Base-by-base conservation (phyloP, 1,140 invertebrate species). In the Pissodes strobi region DNA sequence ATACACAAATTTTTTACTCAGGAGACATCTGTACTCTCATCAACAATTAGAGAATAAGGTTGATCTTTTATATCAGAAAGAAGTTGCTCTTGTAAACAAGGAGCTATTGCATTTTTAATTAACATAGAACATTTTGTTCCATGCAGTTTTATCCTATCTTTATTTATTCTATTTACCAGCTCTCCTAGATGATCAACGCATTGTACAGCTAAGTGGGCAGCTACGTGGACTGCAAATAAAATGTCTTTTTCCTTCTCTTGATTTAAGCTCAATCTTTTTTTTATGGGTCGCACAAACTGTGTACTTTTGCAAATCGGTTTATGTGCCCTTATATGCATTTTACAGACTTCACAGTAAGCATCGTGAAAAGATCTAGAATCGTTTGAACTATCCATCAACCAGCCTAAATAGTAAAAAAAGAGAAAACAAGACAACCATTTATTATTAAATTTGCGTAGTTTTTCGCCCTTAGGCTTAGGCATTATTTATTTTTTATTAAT, bases 341-440 rank as follows among this genome's bases (percentile, higher is more conserved):
- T 48, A 22, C 45, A 19, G 8, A 48, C 45, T 48, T 48, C 19
- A 15, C 45, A 48, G 15, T 48, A 48, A 15, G 45, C 45, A 48
- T 48, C 45, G 2, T 48, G 45, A 48, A 19, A 48, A 22, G 15
- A 10, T 5, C 8, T 9, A 10, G 5, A 10, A 22, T 48, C 45
- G 9, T 48, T 22, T 10, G 15, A 17, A 21, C 4, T 15, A 48
- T 48, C 19, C 13, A 48, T 18, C 8, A 48, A 15, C 45, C 45
- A 48, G 15, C 45, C 45, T 48, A 15, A n/a, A n/a, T n/a, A n/a
- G n/a, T n/a, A n/a, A n/a, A n/a, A n/a, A n/a, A n/a, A n/a, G n/a
- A n/a, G n/a, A n/a, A n/a, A n/a, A n/a, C n/a, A n/a, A n/a, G n/a
- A n/a, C n/a, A n/a, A n/a, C n/a, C n/a, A n/a, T n/a, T n/a, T n/a